Evolutionary conservation across 2,888 invertebrate genomes (phyloP), one percentile per base, ranked within the genome.

Genomic region (Tethea ocularis): DNA sequence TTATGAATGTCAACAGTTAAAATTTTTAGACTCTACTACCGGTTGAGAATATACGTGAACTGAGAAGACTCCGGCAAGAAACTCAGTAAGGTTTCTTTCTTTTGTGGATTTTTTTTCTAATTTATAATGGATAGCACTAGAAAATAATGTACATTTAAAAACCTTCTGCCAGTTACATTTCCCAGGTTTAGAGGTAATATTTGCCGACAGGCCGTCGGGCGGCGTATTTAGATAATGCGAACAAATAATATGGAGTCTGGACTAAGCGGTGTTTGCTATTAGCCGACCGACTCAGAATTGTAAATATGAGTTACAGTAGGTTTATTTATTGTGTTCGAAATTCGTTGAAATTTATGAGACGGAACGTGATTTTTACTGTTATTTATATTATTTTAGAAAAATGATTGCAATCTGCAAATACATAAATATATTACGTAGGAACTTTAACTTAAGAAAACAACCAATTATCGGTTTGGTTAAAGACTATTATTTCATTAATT

Each of bases 201-300:
- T 73, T 76, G 63, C 61, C n/a, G 38, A 58, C 60, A n/a, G 59
- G 55, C 57, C 60, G n/a, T 11, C 53, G 17, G 26, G 2, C 70
- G 61, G 70, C 72, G 62, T 80, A 75, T 78, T 76, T 76, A 78
- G 68, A 68, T 77, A 72, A 71, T 72, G 66, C 69, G 65, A 67
- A 65, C 67, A 77, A 77, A 77, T 67, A 75, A 63, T 57, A 61
- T 46, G 66, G 65, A 62, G 63, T 70, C 64, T 63, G 53, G 57
- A 60, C 58, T 41, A 33, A 24, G 53, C n/a, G 23, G 38, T 69
- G 72, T 71, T 69, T 69, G 72, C 69, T 60, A 74, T 65, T 60
- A 68, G 54, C 64, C 56, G 58, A 23, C 53, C 22, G 51, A 52
- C 33, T 64, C 41, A n/a, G 17, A n/a, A 46, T 15, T 20, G 46